Evolutionary conservation across 53 echinoderm and acorn worm genomes (phyloP).

Genomic region (Zoroaster sp.): DNA sequence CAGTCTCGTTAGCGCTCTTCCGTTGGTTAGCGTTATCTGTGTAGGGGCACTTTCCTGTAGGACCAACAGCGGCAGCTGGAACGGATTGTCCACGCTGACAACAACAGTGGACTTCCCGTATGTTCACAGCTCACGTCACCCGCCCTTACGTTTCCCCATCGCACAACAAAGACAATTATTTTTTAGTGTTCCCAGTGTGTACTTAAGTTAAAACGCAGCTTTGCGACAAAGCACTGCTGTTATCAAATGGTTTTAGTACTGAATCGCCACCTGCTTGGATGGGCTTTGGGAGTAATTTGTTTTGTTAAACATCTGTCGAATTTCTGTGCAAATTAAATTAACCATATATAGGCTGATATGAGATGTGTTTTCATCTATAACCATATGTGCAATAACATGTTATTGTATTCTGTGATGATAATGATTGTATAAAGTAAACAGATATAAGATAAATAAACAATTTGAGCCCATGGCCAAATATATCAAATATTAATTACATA

Average conservation of each 20-base stretch:
- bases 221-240: background rate
- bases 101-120: too few species aligned
- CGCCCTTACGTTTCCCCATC: background rate
- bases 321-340: background rate
- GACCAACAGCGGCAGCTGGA: background rate
- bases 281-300: background rate
- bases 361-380: background rate
- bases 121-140: background rate
- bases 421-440: too few species aligned
- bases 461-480: too few species aligned
- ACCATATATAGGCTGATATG: background rate
- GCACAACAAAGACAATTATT: background rate
- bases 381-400: too few species aligned
- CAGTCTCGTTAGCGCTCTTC: slow-evolving; percentile 31
- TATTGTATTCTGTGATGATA: too few species aligned
- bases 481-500: too few species aligned
- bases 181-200: background rate
- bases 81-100: too few species aligned
- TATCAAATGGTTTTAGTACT: background rate
- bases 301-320: background rate
- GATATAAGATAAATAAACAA: too few species aligned
- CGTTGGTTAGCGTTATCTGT: slow-evolving; percentile 12
- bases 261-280: background rate
- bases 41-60: background rate
- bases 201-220: background rate